Evolutionary conservation across 2,888 invertebrate genomes (phyloP).

Genomic region (Diogma glabrata): DNA sequence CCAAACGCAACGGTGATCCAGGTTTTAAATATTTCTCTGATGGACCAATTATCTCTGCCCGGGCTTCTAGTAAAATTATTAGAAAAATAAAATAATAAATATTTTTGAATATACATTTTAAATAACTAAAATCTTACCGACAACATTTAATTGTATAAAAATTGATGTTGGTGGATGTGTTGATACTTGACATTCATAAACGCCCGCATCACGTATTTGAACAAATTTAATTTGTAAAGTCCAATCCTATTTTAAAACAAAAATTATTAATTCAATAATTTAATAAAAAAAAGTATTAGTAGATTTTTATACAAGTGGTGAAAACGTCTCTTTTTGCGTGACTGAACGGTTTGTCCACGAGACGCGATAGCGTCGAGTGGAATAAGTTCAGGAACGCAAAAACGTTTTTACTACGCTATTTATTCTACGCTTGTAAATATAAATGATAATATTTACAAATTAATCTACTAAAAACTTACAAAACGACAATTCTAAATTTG

Average conservation of each 20-base stretch:
- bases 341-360: too few species aligned
- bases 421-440: too few species aligned
- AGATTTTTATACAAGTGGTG: too few species aligned
- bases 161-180: conserved; percentile 85
- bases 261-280: neutral
- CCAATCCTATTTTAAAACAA: conserved; percentile 55
- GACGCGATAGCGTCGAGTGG: too few species aligned
- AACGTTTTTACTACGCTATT: too few species aligned
- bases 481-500: too few species aligned
- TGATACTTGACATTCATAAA: conserved; percentile 85
- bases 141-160: conserved; percentile 72
- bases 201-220: conserved; percentile 71
- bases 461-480: too few species aligned
- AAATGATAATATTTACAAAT: too few species aligned
- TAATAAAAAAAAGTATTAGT: too few species aligned
- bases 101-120: conserved; percentile 4
- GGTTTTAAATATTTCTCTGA: conserved; percentile 78
- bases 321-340: too few species aligned
- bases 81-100: neutral
- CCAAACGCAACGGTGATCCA: conserved; percentile 69
- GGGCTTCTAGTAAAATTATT: conserved; percentile 48
- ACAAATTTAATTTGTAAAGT: conserved; percentile 83
- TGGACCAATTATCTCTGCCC: conserved; percentile 76
- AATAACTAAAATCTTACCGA: conserved; percentile 50
- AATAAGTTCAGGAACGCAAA: too few species aligned